phyloP scores from a whole-genome alignment of 2,797 vertebrate genomes.

The Loriculus beryllinus region DNA sequence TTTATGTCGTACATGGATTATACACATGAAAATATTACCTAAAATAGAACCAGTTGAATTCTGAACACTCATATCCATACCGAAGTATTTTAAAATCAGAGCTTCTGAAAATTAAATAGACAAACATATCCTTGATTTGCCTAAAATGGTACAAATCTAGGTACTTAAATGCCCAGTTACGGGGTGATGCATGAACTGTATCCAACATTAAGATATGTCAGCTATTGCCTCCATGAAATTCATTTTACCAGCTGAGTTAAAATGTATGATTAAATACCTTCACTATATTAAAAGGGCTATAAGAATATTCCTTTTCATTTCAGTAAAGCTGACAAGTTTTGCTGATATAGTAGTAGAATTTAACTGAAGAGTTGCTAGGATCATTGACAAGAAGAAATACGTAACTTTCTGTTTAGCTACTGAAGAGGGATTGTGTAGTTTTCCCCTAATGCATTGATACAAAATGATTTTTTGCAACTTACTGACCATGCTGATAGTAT shows the following conservation, averaged over 20 bases:
- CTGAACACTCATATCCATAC: neutral
- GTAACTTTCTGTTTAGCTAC: neutral
- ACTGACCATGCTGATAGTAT: neutral
- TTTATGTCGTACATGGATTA: neutral
- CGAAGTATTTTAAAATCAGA: neutral
- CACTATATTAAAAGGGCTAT: neutral
- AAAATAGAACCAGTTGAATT: neutral
- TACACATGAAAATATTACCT: neutral
- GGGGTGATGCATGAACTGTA: neutral
- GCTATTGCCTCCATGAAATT: neutral
- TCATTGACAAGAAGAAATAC: neutral
- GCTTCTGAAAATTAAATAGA: neutral
- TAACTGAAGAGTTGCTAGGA: neutral
- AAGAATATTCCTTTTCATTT: neutral
- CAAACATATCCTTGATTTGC: neutral
- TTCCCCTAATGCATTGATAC: neutral
- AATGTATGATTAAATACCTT: neutral
- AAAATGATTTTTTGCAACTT: neutral
- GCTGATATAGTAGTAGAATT: neutral
- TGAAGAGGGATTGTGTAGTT: neutral
- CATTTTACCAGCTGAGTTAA: neutral
- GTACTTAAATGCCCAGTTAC: neutral
- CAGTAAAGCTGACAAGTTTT: neutral
- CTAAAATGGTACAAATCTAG: neutral
- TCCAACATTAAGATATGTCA: neutral